phyloP scores from a whole-genome alignment of 2,888 invertebrate genomes.

The Priocnemis perturbator region DNA sequence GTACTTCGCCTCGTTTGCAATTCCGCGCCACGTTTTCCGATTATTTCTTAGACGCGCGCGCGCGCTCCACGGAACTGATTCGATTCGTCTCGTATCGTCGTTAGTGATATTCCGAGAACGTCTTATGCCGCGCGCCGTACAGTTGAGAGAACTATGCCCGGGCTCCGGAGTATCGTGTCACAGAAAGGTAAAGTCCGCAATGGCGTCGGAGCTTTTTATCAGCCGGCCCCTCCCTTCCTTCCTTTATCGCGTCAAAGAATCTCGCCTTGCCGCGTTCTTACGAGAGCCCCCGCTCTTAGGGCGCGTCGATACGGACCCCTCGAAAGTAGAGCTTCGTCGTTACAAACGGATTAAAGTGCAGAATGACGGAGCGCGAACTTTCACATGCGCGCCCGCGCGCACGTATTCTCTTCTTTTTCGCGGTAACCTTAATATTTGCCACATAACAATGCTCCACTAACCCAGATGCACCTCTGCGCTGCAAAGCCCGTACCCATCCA shows the following conservation, averaged over 20 bases:
- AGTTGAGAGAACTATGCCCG: no score
- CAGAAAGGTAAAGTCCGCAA: no score
- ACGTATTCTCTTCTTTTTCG: conserved; percentile 22
- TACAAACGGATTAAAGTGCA: conserved; percentile 32
- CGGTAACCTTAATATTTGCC: conserved; percentile 41
- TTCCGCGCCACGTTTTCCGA: no score
- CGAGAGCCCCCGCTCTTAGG: conserved; percentile 6
- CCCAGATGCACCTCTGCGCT: conserved; percentile 26
- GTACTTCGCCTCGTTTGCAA: no score
- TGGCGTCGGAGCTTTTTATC: no score
- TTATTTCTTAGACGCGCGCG: no score
- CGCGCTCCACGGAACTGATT: no score
- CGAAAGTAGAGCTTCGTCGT: conserved; percentile 24
- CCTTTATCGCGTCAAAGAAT: neutral
- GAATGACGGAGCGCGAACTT: conserved; percentile 29
- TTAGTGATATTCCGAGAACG: no score
- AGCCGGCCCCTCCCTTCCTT: conserved; percentile 4
- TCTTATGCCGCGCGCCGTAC: no score
- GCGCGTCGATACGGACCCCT: conserved; percentile 33
- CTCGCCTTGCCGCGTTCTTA: no score
- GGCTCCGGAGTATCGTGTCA: no score
- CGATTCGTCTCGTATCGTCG: no score
- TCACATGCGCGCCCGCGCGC: conserved; percentile 19
- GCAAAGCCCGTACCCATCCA: conserved; percentile 6
- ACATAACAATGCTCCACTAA: conserved; percentile 42